phyloP scores from a whole-genome alignment of 2,113 vertebrate genomes.

The Calypte anna region DNA sequence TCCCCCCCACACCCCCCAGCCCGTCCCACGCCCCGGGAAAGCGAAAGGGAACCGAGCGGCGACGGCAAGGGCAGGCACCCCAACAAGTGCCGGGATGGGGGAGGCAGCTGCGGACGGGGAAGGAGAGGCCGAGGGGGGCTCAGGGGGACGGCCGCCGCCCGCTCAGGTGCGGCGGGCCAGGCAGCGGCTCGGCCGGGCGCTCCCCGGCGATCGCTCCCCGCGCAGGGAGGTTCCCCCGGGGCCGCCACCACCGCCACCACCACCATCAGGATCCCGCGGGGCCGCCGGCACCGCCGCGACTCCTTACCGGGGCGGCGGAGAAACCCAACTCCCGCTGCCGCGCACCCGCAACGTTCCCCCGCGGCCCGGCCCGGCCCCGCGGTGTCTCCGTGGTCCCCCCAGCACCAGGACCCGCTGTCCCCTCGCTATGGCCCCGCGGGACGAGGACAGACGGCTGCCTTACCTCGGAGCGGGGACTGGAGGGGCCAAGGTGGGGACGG shows the following conservation, averaged over 20 bases:
- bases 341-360: background rate
- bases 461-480: background rate
- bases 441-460: background rate
- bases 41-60: background rate
- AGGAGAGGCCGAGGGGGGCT: too few relatives aligned
- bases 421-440: background rate
- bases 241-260: background rate
- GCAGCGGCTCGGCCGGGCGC: background rate
- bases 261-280: background rate
- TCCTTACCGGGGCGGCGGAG: background rate
- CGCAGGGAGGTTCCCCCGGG: background rate
- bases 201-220: background rate
- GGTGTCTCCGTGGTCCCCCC: too few relatives aligned
- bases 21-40: background rate
- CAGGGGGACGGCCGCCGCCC: background rate
- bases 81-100: background rate
- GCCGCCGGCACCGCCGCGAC: background rate
- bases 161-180: background rate
- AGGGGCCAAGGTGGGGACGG: background rate
- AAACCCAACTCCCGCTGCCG: background rate
- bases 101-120: background rate
- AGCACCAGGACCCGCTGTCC: background rate
- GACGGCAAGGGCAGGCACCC: background rate
- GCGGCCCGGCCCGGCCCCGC: background rate
- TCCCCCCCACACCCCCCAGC: slow-evolving; percentile 5